These are phyloP conservation scores for Incurvaria masculella DNA, from an alignment of 2,888 invertebrate genomes.

Conservation along the genomic window DNA sequence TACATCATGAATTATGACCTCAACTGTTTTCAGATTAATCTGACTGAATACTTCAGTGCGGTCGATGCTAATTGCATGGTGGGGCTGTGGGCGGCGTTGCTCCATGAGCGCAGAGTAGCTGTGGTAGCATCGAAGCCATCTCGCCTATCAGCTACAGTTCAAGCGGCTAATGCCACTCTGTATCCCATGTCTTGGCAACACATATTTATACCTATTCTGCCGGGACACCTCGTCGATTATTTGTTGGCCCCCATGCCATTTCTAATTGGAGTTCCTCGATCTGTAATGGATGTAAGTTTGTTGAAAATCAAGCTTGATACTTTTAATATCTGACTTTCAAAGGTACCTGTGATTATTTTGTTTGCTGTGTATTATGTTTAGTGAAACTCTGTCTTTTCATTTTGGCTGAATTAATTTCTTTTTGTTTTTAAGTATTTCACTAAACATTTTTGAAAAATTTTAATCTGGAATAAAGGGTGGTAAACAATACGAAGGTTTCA, in stretches of 20 bases:
- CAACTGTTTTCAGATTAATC: slow-evolving; percentile 90
- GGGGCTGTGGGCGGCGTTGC: slow-evolving; percentile 90
- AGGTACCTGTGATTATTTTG: too few species aligned
- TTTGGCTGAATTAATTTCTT: too few species aligned
- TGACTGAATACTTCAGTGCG: slow-evolving; percentile 98
- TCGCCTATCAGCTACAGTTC: slow-evolving; percentile 87
- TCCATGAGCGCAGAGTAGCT: slow-evolving; percentile 91
- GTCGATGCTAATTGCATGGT: slow-evolving; percentile 94
- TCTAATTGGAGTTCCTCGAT: slow-evolving; percentile 90
- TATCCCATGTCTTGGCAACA: slow-evolving; percentile 99
- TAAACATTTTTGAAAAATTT: too few species aligned
- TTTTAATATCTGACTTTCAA: too few species aligned
- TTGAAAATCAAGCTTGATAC: too few species aligned
- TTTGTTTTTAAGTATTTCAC: too few species aligned
- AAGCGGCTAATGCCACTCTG: slow-evolving; percentile 90
- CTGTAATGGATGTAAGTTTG: slow-evolving; percentile 68
- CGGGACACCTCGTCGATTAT: slow-evolving; percentile 85
- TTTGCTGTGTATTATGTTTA: too few species aligned
- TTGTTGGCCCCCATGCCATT: slow-evolving; percentile 97
- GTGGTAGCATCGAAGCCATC: slow-evolving; percentile 89
- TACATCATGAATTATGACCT: too few species aligned
- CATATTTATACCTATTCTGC: slow-evolving; percentile 94
- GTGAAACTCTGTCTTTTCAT: too few species aligned
- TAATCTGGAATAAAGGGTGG: too few species aligned
- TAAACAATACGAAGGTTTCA: too few species aligned